Base-by-base conservation (phyloP, 2,113 vertebrate genomes). In the Gracilinanus agilis region DNA sequence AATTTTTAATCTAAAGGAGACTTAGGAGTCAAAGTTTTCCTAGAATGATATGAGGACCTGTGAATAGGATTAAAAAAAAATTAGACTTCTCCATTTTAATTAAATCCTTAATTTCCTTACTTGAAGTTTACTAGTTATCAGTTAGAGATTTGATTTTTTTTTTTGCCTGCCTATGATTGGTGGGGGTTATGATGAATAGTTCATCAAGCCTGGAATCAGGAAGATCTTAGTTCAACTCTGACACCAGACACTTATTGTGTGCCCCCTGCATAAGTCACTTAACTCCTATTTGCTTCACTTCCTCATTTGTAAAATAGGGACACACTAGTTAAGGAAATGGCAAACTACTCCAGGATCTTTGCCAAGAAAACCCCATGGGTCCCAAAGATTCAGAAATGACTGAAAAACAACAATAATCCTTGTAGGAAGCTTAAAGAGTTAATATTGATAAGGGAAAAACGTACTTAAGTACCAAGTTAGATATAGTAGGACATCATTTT, bases 1-100 rank as follows among this genome's bases (percentile, higher is more conserved):
- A 44, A 49, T 93, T 89, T 97, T 91, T 49, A 92, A 88, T 88
- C 16, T 2, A 89, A 91, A 34, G 11, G 13, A 83, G 34, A 83
- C 55, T 44, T 54, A 54, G 24, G n/a, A 1, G 34, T 54, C 23
- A 0, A 92, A 13, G 9, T 3, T 4, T 89, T 24, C 0, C 23
- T 40, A 8, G 58, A 27, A 23, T 83, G 53, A 40, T 3, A 54
- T 90, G 88, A 90, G 56, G 53, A n/a, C 49, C 56, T 92, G 3
- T 93, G 90, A 54, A 9, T 53, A 25, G n/a, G 23, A 92, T 19
- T 49, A 49, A 49, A 49, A n/a, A n/a, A n/a, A n/a, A n/a, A n/a
- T n/a, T n/a, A n/a, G 25, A 90, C 55, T 8, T 34, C 44, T 91
- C 55, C 2, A 53, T 83, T 83, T 83, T 83, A 83, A 83, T 83